A percentile compares a stretch with the other conserved stretches of the same genome.
Evolutionary conservation across 2,113 vertebrate genomes (phyloP).

Genomic region (Bos javanicus): DNA sequence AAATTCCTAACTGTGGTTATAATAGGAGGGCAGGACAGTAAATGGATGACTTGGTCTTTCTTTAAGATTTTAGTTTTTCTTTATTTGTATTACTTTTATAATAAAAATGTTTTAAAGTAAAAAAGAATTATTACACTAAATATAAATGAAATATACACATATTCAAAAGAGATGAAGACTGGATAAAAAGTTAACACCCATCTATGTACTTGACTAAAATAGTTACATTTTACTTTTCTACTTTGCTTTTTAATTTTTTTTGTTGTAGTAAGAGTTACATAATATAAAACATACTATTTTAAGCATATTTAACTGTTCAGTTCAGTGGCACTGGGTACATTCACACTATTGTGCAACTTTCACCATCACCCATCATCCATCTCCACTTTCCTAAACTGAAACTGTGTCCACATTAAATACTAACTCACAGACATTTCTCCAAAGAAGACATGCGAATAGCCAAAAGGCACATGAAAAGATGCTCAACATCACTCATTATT

Average conservation of each 20-base stretch:
- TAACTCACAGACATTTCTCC: too few species aligned
- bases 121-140: not conserved
- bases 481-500: not conserved
- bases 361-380: not conserved
- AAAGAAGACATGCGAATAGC: too few species aligned
- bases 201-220: not conserved
- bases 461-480: not conserved
- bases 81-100: slow-evolving; percentile 59
- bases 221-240: not conserved
- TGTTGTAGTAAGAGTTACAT: not conserved
- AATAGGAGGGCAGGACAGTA: not conserved
- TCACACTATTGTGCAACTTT: not conserved
- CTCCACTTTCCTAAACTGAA: not conserved
- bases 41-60: not conserved
- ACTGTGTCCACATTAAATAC: not conserved
- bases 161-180: not conserved
- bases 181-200: not conserved
- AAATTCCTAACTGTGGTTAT: not conserved
- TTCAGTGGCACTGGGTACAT: not conserved
- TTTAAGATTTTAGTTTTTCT: not conserved
- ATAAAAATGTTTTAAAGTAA: slow-evolving; percentile 56
- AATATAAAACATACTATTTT: not conserved
- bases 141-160: not conserved
- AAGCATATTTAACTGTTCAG: not conserved
- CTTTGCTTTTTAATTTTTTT: not conserved